Conservation (phyloP, 2,113 vertebrate species). For the Petromus typicus region DNA sequence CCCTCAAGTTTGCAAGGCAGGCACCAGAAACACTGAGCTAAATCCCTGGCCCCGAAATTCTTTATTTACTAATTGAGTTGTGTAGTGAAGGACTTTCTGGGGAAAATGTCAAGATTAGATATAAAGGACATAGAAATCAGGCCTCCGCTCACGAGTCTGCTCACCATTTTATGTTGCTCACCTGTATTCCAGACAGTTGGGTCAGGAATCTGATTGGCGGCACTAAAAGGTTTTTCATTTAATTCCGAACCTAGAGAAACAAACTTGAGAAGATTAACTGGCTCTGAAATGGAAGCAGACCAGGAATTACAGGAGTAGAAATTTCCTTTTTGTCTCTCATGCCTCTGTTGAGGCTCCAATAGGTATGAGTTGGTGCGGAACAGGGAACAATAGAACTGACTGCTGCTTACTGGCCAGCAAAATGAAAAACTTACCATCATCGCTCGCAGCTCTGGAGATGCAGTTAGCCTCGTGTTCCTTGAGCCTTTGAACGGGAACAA, state of each 20-base stretch:
- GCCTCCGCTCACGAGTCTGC: not conserved
- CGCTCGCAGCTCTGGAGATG: conserved; percentile 67
- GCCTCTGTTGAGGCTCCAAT: not conserved
- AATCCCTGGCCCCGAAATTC: conserved; percentile 21
- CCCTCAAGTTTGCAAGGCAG: too few species aligned
- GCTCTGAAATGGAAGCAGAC: conserved; percentile 63
- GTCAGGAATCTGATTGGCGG: conserved; percentile 49
- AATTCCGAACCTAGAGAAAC: conserved; percentile 43
- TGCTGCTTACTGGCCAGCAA: not conserved
- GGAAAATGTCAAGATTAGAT: not conserved
- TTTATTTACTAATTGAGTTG: conserved; percentile 53
- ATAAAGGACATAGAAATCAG: not conserved
- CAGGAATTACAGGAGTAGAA: conserved; percentile 36
- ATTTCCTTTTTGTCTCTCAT: not conserved
- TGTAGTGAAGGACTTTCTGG: conserved; percentile 31
- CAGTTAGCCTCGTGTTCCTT: conserved; percentile 85
- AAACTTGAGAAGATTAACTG: conserved; percentile 58
- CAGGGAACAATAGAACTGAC: not conserved
- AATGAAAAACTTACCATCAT: conserved; percentile 27
- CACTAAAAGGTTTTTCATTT: conserved; percentile 42
- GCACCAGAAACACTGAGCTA: too few species aligned
- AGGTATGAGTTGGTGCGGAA: not conserved
- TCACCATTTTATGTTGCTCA: conserved; percentile 25
- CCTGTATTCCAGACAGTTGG: conserved; percentile 45
- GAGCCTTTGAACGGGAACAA: conserved; percentile 86